These are phyloP conservation scores for Falco concolor DNA, from an alignment of 2,797 vertebrate genomes.

Conservation along the genomic window DNA sequence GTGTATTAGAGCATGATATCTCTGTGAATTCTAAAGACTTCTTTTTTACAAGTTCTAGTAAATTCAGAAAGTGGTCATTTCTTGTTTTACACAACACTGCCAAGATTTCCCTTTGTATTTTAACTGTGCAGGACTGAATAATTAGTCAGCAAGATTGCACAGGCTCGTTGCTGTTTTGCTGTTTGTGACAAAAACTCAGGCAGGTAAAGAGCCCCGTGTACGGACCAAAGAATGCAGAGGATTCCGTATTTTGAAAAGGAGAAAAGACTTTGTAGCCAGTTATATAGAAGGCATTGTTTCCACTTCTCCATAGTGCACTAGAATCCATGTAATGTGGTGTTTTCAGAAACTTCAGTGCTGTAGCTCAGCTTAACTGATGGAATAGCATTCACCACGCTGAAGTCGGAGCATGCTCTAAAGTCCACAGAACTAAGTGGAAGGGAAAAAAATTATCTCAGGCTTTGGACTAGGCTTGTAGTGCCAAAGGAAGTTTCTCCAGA, in stretches of 20 bases:
- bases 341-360: background rate
- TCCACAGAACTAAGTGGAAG: background rate
- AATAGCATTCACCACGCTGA: background rate
- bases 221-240: background rate
- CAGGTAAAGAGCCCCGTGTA: background rate
- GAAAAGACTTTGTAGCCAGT: background rate
- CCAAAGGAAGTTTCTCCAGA: conserved; percentile 18
- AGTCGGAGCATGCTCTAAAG: background rate
- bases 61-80: background rate
- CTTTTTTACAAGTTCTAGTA: background rate
- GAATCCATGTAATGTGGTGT: background rate
- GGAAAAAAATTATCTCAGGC: background rate
- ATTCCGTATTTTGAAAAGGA: background rate
- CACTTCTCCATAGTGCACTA: background rate
- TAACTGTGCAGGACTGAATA: background rate
- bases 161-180: background rate
- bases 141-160: background rate
- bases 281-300: background rate
- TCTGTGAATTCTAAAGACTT: background rate
- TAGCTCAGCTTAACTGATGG: background rate
- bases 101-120: background rate
- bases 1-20: background rate
- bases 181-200: background rate
- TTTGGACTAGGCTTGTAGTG: background rate
- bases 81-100: background rate